Percentiles rank a stretch among this genome's conserved stretches.
Evolutionary conservation across 2,888 invertebrate species (phyloP).

Genomic region (Chirona hameri): DNA sequence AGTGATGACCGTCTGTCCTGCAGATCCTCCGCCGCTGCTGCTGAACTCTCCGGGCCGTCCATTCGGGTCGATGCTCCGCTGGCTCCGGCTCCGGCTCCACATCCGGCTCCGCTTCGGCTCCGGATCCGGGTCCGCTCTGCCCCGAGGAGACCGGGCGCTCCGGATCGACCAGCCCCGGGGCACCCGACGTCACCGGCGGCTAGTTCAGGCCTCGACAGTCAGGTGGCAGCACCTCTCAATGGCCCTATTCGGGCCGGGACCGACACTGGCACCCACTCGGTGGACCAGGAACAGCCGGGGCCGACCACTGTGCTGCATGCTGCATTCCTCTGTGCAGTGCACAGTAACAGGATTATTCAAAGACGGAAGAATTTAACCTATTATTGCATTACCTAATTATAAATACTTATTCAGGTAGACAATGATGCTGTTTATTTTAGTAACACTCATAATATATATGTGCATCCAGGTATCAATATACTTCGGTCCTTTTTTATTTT

Average conservation of each 20-base stretch:
- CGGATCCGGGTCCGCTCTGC: background rate
- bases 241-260: background rate
- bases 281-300: too few species aligned
- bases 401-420: too few species aligned
- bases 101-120: background rate
- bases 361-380: too few species aligned
- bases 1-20: background rate
- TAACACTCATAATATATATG: too few species aligned
- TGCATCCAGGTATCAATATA: too few species aligned
- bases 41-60: background rate
- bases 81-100: background rate
- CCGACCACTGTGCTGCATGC: too few species aligned
- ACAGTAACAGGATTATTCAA: too few species aligned
- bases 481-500: too few species aligned
- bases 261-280: background rate
- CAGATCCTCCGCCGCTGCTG: background rate
- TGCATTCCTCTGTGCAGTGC: too few species aligned
- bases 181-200: background rate
- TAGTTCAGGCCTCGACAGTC: background rate
- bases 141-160: background rate
- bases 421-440: too few species aligned
- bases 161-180: conserved; percentile 10
- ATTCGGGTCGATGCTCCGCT: background rate
- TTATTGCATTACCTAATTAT: too few species aligned
- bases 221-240: conserved; percentile 28